Evolutionary conservation across 2,797 vertebrate species (phyloP), one percentile per base, ranked within the genome.

Genomic region (Phaenicophaeus curvirostris): DNA sequence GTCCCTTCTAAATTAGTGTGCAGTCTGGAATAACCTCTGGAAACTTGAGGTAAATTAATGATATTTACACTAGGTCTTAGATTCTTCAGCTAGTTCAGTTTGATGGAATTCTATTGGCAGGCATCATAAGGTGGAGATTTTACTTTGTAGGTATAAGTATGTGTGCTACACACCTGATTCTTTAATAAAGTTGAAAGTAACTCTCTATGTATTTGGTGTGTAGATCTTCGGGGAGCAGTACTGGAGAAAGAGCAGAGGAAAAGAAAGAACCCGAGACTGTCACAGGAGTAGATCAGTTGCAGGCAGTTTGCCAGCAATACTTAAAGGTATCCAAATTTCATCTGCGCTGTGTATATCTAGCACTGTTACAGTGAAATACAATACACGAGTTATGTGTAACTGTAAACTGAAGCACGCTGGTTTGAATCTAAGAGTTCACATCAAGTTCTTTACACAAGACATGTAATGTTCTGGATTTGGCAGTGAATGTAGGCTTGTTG

Each of bases 241-340:
- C 58, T 1, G 28, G 65, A 87, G 97, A 90, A 89, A 92, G 81
- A 62, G 46, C 27, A 61, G 88, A 83, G 90, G 97, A 97, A 58
- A 96, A 93, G 46, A 96, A 75, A 46, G 96, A 97, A 41, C 53
- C 79, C 15, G 88, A 78, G 11, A 73, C 67, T 39, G 57, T 25
- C 8, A 21, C 72, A 24, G 89, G 31, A 58, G 87, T 68, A 16
- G 95, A 94, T 48, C 81, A 89, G 69, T 85, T 95, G 33, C 97
- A 97, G 69, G 74, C 84, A 83, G 6, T 73, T 81, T 90, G 97
- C 94, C 97, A 96, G 87, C 96, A 90, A 31, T 97, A 97, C 71
- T 97, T 98, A 35, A 95, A 97, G 97, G 98, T 98, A 95, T 33
- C 57, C 24, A 58, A 15, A 68, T 67, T 48, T 27, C 44, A 46